phyloP scores from a whole-genome alignment of 2,797 vertebrate genomes.

The Diplodus sargus region DNA sequence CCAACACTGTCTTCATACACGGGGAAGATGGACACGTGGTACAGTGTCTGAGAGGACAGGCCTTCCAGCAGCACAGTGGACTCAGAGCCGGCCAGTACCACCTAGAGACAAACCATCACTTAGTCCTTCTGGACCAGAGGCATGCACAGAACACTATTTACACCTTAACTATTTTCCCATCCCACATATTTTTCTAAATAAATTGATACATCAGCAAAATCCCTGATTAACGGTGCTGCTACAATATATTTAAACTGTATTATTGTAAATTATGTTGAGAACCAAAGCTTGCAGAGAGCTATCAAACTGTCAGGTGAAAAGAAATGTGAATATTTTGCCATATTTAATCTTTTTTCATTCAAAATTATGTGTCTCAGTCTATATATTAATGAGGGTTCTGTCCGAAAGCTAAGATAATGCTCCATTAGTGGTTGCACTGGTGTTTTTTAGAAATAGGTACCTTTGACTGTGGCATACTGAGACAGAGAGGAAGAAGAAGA shows the following conservation, averaged over 20 bases:
- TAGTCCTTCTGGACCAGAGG: not conserved
- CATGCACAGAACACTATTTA: not conserved
- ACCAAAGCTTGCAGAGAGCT: not conserved
- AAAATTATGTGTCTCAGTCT: not conserved
- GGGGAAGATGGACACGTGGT: slow-evolving; percentile 91
- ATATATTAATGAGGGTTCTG: not conserved
- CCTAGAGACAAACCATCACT: slow-evolving; percentile 76
- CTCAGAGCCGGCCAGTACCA: slow-evolving; percentile 86
- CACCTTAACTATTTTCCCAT: not conserved
- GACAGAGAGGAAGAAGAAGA: not conserved
- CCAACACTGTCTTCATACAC: slow-evolving; percentile 84
- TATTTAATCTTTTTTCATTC: not conserved
- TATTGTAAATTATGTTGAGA: not conserved
- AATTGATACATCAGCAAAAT: not conserved
- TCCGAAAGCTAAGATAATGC: not conserved
- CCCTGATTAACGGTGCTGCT: not conserved
- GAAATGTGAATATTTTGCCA: not conserved
- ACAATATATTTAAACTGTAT: not conserved
- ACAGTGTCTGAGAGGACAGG: slow-evolving; percentile 90
- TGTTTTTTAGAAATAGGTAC: not conserved
- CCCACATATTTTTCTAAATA: not conserved
- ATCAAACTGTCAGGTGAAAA: not conserved
- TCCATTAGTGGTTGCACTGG: not conserved
- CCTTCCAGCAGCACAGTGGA: slow-evolving; percentile 84
- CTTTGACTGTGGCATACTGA: not conserved